Conservation (phyloP, 2,113 vertebrate species). For the Meriones unguiculatus region DNA sequence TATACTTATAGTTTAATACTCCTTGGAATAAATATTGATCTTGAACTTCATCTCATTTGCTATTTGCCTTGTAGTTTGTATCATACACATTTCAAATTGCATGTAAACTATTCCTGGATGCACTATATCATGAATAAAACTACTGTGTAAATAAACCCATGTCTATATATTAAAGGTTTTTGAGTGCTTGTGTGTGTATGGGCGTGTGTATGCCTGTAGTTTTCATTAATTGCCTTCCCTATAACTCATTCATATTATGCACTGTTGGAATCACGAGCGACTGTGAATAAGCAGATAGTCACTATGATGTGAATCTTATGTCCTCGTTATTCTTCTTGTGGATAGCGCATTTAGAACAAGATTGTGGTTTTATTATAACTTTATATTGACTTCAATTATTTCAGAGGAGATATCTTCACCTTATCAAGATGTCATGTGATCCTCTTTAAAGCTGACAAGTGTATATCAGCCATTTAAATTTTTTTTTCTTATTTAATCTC, state of each 20-base stretch:
- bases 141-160: background rate
- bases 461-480: background rate
- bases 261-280: background rate
- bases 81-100: background rate
- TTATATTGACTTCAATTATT: background rate
- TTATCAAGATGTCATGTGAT: background rate
- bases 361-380: background rate
- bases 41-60: constrained; percentile 30
- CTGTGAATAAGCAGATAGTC: background rate
- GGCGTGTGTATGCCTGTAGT: background rate
- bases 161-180: background rate
- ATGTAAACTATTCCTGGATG: background rate
- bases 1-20: constrained; percentile 35
- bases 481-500: background rate
- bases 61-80: constrained; percentile 21
- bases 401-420: background rate
- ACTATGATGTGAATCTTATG: background rate
- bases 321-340: background rate
- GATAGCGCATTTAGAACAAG: background rate
- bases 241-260: background rate
- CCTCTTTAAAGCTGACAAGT: background rate
- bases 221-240: background rate
- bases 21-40: constrained; percentile 18
- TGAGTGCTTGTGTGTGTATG: background rate
- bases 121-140: background rate